phyloP scores from a whole-genome alignment of 2,888 invertebrate genomes.

The Scaeva pyrastri region DNA sequence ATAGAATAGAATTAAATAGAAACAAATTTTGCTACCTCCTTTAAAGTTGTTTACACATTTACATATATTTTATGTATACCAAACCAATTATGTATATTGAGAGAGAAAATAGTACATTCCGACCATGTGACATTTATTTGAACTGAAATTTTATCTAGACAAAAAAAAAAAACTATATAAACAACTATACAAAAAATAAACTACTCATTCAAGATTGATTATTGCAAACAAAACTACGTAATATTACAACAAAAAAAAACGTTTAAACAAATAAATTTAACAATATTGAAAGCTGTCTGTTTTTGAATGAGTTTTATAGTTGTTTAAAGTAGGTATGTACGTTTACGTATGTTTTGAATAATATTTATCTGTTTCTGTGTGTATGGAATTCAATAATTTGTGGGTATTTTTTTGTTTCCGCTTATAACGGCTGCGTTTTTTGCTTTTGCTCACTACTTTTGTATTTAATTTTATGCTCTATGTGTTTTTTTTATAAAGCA shows the following conservation, averaged over 20 bases:
- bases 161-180: not conserved
- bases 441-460: conserved; percentile 44
- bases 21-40: conserved; percentile 72
- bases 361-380: conserved; percentile 54
- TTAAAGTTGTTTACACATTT: conserved; percentile 43
- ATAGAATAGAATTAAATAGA: conserved; percentile 36
- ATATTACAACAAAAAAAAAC: conserved; percentile 44
- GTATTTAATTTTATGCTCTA: conserved; percentile 47
- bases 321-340: not conserved
- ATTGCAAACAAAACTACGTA: conserved; percentile 71
- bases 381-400: conserved; percentile 26
- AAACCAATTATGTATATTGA: conserved; percentile 45
- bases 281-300: conserved; percentile 74
- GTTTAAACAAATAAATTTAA: conserved; percentile 45
- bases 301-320: conserved; percentile 41
- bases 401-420: conserved; percentile 32
- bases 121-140: conserved; percentile 72
- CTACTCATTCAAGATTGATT: conserved; percentile 72
- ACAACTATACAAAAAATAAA: conserved; percentile 52
- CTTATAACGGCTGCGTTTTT: conserved; percentile 30
- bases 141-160: conserved; percentile 36
- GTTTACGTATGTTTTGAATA: not conserved
- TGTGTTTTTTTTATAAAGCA: conserved; percentile 11
- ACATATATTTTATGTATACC: conserved; percentile 21
- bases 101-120: conserved; percentile 52